A percentile compares a stretch with the other conserved stretches of the same genome.
phyloP scores from a whole-genome alignment of 2,113 vertebrate genomes.

The Podocnemis expansa region DNA sequence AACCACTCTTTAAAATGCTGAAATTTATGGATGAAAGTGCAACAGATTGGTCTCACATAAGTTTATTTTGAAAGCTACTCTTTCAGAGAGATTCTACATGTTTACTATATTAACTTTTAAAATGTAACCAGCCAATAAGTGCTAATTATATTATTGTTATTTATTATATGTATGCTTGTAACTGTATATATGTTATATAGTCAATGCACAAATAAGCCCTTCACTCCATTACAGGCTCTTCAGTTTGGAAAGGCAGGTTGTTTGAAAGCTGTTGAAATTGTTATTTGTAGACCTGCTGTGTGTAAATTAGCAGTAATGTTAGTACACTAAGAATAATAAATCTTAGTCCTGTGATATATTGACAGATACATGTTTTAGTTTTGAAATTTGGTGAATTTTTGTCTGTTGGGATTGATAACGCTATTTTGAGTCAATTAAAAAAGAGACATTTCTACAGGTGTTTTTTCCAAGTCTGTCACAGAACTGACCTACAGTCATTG shows the following conservation, averaged over 20 bases:
- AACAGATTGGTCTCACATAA: background rate
- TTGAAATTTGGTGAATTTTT: background rate
- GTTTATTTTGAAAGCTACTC: constrained; percentile 7
- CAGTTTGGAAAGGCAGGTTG: background rate
- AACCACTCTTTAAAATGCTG: constrained; percentile 54
- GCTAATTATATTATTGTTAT: background rate
- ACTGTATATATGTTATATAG: background rate
- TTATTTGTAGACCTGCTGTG: constrained; percentile 1
- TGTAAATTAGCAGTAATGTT: constrained; percentile 16
- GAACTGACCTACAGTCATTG: background rate
- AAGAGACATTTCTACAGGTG: background rate
- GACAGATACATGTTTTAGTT: background rate
- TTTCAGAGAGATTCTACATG: constrained; percentile 2
- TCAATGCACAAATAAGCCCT: background rate
- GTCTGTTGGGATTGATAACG: background rate
- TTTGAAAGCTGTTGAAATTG: background rate
- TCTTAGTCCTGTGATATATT: background rate
- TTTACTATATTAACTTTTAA: background rate
- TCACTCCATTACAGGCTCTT: constrained; percentile 3
- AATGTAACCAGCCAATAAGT: background rate
- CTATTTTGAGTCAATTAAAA: background rate
- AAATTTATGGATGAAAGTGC: constrained; percentile 19
- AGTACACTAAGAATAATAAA: constrained; percentile 1
- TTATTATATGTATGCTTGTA: background rate
- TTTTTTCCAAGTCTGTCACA: background rate